Evolutionary conservation across 2,113 vertebrate genomes (phyloP).

Genomic region (Gadus macrocephalus): DNA sequence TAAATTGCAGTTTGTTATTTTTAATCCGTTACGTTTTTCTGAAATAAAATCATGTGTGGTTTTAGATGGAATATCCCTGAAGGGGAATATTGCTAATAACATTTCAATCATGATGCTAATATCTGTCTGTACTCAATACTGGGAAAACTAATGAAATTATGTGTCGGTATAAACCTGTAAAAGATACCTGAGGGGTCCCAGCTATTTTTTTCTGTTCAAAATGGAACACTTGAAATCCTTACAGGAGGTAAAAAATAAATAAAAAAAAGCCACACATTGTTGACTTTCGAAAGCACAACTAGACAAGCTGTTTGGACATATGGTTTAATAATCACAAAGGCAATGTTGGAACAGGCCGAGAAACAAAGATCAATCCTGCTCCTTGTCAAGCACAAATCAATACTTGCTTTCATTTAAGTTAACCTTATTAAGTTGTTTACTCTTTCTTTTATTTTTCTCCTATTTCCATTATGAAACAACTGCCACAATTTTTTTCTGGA

Average conservation of each 20-base stretch:
- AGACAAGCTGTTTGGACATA: constrained; percentile 13
- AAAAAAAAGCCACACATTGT: constrained; percentile 17
- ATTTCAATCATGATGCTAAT: constrained; percentile 19
- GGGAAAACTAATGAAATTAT: constrained; percentile 11
- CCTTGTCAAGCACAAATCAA: constrained; percentile 56
- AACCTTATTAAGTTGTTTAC: not conserved
- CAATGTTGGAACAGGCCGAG: constrained; percentile 4
- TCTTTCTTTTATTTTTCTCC: not conserved
- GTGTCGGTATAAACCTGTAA: constrained; percentile 20
- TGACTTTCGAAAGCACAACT: constrained; percentile 51
- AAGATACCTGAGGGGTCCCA: not conserved
- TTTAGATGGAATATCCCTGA: not conserved
- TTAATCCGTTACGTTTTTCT: no score
- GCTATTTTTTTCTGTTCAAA: constrained; percentile 2
- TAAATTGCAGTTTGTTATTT: no score
- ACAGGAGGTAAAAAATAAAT: constrained; percentile 9
- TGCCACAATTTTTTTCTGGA: constrained; percentile 49
- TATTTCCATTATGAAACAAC: constrained; percentile 37
- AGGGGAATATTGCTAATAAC: not conserved
- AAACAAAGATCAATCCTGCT: constrained; percentile 15
- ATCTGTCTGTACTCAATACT: constrained; percentile 15
- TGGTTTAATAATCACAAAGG: constrained; percentile 10
- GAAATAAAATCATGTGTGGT: not conserved
- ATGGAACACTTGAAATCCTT: constrained; percentile 12
- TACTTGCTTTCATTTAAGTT: constrained; percentile 21